phyloP scores from a whole-genome alignment of 2,797 vertebrate species.

The Catostomus latipinnis region DNA sequence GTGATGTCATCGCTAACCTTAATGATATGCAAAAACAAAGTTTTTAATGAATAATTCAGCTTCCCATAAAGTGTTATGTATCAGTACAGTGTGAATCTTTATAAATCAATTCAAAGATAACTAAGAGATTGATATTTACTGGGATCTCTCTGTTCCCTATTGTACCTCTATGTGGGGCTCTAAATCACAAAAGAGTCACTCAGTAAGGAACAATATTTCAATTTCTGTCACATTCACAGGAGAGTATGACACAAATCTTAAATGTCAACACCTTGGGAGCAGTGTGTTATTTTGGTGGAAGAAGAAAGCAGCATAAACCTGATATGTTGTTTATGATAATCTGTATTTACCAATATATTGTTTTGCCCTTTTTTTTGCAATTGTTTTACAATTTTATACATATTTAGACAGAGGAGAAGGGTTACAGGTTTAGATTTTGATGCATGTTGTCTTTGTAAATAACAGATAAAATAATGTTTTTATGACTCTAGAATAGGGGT shows the following conservation, averaged over 20 bases:
- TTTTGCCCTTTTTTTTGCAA: conserved; percentile 3
- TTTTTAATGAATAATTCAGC: conserved; percentile 34
- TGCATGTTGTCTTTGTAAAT: not conserved
- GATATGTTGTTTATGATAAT: conserved; percentile 47
- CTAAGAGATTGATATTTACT: conserved; percentile 17
- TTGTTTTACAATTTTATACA: conserved; percentile 4
- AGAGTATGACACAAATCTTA: conserved; percentile 64
- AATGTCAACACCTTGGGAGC: conserved; percentile 59
- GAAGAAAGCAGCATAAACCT: conserved; percentile 30
- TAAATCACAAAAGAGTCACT: conserved; percentile 45
- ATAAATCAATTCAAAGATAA: conserved; percentile 25
- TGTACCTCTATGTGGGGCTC: conserved; percentile 39
- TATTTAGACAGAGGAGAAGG: conserved; percentile 1
- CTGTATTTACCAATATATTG: conserved; percentile 23
- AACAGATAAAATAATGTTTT: not conserved
- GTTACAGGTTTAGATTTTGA: not conserved
- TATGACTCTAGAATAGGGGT: not conserved
- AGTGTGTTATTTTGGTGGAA: conserved; percentile 48
- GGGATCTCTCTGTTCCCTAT: conserved; percentile 1
- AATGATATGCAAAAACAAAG: conserved; percentile 20
- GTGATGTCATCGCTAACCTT: not conserved
- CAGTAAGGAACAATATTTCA: conserved; percentile 56
- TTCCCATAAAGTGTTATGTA: conserved; percentile 40
- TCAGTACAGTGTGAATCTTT: conserved; percentile 29
- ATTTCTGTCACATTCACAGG: conserved; percentile 60